Percentiles rank a stretch among this genome's conserved stretches.
phyloP scores from a whole-genome alignment of 2,888 invertebrate species.

The Rhaphigaster nebulosa region DNA sequence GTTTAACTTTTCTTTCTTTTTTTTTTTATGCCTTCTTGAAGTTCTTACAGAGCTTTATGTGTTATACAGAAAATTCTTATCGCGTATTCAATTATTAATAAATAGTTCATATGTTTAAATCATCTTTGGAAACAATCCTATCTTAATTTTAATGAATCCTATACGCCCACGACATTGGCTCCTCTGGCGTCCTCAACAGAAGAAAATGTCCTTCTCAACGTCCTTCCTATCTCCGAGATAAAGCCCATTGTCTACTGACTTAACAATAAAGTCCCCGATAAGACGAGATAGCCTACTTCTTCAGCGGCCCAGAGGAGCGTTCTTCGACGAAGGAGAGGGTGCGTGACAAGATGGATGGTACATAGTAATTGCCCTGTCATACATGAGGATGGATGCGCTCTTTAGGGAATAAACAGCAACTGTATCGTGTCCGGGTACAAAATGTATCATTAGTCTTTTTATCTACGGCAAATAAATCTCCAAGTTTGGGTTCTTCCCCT shows the following conservation, averaged over 20 bases:
- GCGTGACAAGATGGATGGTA: slow-evolving; percentile 37
- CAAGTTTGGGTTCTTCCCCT: background rate
- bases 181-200: background rate
- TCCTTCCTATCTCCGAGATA: background rate
- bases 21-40: too few relatives aligned
- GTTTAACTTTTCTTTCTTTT: too few relatives aligned
- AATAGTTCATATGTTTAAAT: background rate
- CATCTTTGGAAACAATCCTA: background rate
- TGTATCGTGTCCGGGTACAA: slow-evolving; percentile 18
- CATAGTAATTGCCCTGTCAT: slow-evolving; percentile 47
- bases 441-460: slow-evolving; percentile 38
- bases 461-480: slow-evolving; percentile 7
- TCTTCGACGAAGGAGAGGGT: background rate
- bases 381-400: slow-evolving; percentile 30
- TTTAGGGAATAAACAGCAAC: slow-evolving; percentile 43
- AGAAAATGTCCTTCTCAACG: background rate
- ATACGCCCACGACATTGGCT: background rate
- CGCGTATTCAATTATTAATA: too few relatives aligned
- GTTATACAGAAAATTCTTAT: too few relatives aligned
- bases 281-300: slow-evolving; percentile 1
- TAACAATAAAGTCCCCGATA: slow-evolving; percentile 19
- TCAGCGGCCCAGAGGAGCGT: background rate
- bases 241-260: slow-evolving; percentile 1
- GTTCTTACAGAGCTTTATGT: too few relatives aligned
- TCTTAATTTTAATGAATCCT: background rate